Conservation (phyloP, 2,888 invertebrate species). For the Drosophila anomelani region DNA sequence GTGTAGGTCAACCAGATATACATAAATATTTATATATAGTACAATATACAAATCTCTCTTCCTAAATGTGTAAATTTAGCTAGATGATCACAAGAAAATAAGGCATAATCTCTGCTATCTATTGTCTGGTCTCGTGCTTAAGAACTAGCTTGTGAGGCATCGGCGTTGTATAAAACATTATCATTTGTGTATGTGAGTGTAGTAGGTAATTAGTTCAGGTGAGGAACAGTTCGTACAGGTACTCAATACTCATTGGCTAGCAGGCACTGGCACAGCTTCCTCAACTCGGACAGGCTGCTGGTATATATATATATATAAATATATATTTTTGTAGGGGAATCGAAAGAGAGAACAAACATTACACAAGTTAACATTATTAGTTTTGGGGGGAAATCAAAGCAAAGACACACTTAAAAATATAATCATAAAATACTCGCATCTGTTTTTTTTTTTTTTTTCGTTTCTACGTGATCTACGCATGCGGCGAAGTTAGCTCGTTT, state of each 20-base stretch:
- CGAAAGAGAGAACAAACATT: conserved; percentile 22
- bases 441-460: not conserved
- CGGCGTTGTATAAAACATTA: conserved; percentile 29
- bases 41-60: conserved; percentile 25
- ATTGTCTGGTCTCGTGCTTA: conserved; percentile 35
- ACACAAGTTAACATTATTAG: conserved; percentile 11
- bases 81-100: conserved; percentile 50
- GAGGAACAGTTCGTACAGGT: conserved; percentile 33
- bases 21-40: conserved; percentile 27
- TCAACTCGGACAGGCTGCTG: conserved; percentile 32
- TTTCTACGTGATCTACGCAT: conserved; percentile 11
- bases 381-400: not conserved
- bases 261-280: conserved; percentile 44
- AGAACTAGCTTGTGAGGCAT: conserved; percentile 28
- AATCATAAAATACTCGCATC: conserved; percentile 1
- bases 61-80: conserved; percentile 26
- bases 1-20: conserved; percentile 19
- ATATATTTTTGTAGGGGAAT: not conserved
- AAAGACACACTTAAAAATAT: not conserved
- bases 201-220: conserved; percentile 26
- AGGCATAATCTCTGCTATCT: conserved; percentile 40
- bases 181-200: conserved; percentile 11
- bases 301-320: not conserved
- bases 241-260: conserved; percentile 45
- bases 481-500: conserved; percentile 17